Percentiles rank a stretch among this genome's conserved stretches.
phyloP scores from a whole-genome alignment of 2,113 vertebrate species.

The Albula goreensis region DNA sequence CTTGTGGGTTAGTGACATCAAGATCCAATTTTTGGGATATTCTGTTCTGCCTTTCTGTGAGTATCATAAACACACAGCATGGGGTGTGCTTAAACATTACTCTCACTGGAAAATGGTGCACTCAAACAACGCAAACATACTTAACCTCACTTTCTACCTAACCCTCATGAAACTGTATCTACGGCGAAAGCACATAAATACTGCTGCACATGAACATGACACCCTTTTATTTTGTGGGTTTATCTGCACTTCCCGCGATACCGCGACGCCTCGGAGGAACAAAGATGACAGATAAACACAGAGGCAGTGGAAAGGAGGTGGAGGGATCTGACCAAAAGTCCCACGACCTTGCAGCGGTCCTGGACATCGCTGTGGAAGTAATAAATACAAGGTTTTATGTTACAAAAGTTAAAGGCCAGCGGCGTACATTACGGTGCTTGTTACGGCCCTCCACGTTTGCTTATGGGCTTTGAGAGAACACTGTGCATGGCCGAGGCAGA shows the following conservation, averaged over 20 bases:
- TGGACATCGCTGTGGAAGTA: slow-evolving; percentile 20
- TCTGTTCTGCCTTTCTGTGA: not conserved
- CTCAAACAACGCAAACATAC: slow-evolving; percentile 40
- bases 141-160: slow-evolving; percentile 36
- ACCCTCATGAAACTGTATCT: slow-evolving; percentile 33
- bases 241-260: not conserved
- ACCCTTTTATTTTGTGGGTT: slow-evolving; percentile 14
- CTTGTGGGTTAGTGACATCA: not conserved
- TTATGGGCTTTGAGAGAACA: slow-evolving; percentile 11
- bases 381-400: slow-evolving; percentile 28
- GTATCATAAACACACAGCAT: slow-evolving; percentile 23
- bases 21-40: not conserved
- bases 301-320: not conserved
- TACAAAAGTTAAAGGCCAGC: slow-evolving; percentile 21
- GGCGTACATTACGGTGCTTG: not conserved
- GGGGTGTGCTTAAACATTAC: slow-evolving; percentile 25
- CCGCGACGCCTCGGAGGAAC: not conserved
- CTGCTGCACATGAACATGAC: slow-evolving; percentile 16
- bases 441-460: not conserved
- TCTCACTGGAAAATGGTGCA: slow-evolving; percentile 28
- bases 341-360: slow-evolving; percentile 7
- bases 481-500: slow-evolving; percentile 1
- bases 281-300: slow-evolving; percentile 13
- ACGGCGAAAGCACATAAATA: slow-evolving; percentile 30
- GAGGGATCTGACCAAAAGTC: slow-evolving; percentile 6